Base-by-base conservation (phyloP, 1,140 invertebrate genomes). In the Drosophila pallidifrons region DNA sequence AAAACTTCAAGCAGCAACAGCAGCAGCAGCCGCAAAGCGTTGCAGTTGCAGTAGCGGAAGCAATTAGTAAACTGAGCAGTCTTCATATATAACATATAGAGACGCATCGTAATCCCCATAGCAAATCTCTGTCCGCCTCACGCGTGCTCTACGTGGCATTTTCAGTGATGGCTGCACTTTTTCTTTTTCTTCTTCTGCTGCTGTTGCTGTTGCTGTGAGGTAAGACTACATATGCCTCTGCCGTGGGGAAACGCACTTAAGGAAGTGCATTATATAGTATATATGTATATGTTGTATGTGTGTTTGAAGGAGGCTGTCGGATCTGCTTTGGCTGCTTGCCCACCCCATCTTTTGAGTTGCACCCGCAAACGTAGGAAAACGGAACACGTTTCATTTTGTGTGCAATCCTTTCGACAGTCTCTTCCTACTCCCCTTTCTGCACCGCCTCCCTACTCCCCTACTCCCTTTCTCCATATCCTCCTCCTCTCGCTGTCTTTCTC, bases 21-120 rank as follows among this genome's bases (percentile, higher is more conserved):
- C 57, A 11, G 25, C 67, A 49, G 47, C 70, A 52, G 65, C 74
- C 45, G 41, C 38, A 45, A 41, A 77, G 47, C 63, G 43, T 30
- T 45, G 59, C 68, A 68, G 69, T 72, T 30, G 59, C 68, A 68
- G 69, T 72, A 88, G 82, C 85, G 85, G 85, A 88, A 88, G 85
- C 85, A 88, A 88, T 88, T 88, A 88, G 85, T 88, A 88, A 88
- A 88, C 85, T 88, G 85, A 87, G 79, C 76, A 79, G 61, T 75
- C 78, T 75, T 68, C 75, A 70, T 63, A 66, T 15, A 65, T 69
- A 61, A 55, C 20, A 25, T 25, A 25, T 25, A 25, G 20, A 25
- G 78, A 35, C 46, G 16, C 38, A 25, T 25, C 20, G 25, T 75
- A 75, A 75, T 75, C 72, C 83, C 83, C 83, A 75, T 66, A 73